A percentile compares a stretch with the other conserved stretches of the same genome.
phyloP scores from a whole-genome alignment of 53 echinoderm and acorn worm genomes.

The Apostichopus leukothele region DNA sequence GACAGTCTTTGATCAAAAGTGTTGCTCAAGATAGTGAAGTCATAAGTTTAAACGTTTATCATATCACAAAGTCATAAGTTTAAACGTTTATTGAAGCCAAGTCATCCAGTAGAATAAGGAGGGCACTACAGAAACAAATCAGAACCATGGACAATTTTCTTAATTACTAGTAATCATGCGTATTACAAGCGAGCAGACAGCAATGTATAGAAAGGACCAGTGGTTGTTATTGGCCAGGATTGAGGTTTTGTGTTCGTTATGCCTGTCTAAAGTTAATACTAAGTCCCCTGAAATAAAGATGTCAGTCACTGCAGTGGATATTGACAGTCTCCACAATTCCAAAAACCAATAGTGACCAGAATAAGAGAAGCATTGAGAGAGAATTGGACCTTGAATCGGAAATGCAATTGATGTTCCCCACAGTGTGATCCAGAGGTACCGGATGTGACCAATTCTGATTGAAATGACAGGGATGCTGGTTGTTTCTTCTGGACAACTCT shows the following conservation, averaged over 20 bases:
- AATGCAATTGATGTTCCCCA: neutral
- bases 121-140: constrained; percentile 43
- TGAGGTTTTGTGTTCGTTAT: constrained; percentile 34
- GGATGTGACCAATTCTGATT: neutral
- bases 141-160: constrained; percentile 32
- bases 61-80: too few relatives aligned
- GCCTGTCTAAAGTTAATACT: too few relatives aligned
- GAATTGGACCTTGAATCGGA: too few relatives aligned
- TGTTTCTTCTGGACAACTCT: neutral
- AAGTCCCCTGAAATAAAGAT: too few relatives aligned
- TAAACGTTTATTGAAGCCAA: constrained; percentile 45
- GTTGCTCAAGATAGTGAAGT: too few relatives aligned
- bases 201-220: constrained; percentile 55
- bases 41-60: too few relatives aligned
- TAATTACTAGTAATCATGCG: constrained; percentile 26
- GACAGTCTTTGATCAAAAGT: neutral
- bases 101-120: constrained; percentile 52
- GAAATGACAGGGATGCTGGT: neutral
- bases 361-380: too few relatives aligned
- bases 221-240: constrained; percentile 58
- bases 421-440: neutral
- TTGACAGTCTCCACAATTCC: too few relatives aligned
- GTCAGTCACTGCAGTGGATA: neutral
- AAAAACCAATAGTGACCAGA: too few relatives aligned
- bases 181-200: constrained; percentile 54